Conservation (phyloP, 2,797 vertebrate genomes). For the Oreochromis mossambicus region DNA sequence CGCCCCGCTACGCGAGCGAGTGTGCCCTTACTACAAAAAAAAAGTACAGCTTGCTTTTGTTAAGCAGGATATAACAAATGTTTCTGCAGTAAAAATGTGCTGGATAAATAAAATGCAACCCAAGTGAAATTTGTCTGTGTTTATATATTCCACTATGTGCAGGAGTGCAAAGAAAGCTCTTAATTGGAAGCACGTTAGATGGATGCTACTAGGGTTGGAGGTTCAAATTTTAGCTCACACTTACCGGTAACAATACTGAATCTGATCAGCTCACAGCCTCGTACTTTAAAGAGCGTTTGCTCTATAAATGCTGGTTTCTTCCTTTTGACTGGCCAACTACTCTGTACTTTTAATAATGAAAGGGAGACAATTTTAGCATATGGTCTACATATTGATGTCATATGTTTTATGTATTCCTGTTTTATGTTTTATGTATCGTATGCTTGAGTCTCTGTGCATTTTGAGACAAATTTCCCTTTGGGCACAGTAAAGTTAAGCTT, state of each 20-base stretch:
- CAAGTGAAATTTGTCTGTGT: constrained; percentile 53
- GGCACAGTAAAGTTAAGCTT: constrained; percentile 55
- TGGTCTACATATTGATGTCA: constrained; percentile 34
- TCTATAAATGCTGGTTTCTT: not conserved
- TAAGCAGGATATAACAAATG: constrained; percentile 63
- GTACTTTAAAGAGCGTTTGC: not conserved
- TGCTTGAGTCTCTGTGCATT: constrained; percentile 20
- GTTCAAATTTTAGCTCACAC: not conserved
- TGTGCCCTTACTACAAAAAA: constrained; percentile 22
- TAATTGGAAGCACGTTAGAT: constrained; percentile 52
- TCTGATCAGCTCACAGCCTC: constrained; percentile 2
- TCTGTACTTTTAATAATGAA: constrained; percentile 18
- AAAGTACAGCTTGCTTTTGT: constrained; percentile 50
- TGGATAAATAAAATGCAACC: constrained; percentile 63
- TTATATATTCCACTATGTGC: constrained; percentile 39
- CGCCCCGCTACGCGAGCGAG: constrained; percentile 9
- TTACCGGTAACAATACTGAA: not conserved
- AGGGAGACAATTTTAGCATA: constrained; percentile 22
- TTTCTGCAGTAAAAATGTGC: constrained; percentile 58
- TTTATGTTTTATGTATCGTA: constrained; percentile 33
- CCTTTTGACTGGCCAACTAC: not conserved
- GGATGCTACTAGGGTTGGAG: constrained; percentile 13
- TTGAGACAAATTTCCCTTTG: constrained; percentile 33
- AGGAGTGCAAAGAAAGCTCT: constrained; percentile 32
- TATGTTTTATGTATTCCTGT: constrained; percentile 31